Percentiles rank a stretch among this genome's conserved stretches.
Conservation (phyloP, 2,113 vertebrate species). For the Martes martes region DNA sequence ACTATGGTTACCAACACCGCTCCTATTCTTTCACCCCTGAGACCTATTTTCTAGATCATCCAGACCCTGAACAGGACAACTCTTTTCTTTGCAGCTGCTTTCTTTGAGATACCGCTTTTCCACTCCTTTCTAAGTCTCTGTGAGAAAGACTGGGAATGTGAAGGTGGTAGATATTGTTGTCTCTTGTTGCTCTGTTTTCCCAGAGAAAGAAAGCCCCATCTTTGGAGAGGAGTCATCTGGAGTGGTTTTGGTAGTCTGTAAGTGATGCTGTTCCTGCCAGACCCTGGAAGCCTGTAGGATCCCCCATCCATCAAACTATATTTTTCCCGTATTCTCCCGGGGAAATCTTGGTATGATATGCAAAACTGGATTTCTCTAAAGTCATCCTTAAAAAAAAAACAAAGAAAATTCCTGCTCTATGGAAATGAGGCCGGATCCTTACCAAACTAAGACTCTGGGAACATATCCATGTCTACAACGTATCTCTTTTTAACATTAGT, state of each 20-base stretch:
- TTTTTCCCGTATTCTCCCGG: background rate
- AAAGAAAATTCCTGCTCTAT: background rate
- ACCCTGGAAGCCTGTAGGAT: background rate
- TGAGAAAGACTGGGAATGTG: background rate
- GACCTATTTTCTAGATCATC: background rate
- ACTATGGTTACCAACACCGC: too few species aligned
- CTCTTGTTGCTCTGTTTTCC: background rate
- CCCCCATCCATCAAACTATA: background rate
- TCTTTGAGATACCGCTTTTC: background rate
- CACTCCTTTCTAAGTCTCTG: background rate
- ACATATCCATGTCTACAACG: background rate
- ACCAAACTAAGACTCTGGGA: background rate
- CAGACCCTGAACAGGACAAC: background rate
- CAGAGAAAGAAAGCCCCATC: background rate
- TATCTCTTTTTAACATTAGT: background rate
- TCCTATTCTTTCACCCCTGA: background rate
- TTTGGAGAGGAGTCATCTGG: background rate
- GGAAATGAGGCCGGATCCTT: background rate
- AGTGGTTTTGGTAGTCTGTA: background rate
- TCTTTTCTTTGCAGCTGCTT: background rate
- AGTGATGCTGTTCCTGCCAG: background rate
- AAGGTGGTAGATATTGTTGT: background rate
- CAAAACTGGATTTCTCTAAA: background rate
- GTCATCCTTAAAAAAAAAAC: background rate
- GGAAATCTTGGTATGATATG: background rate